phyloP scores from a whole-genome alignment of 2,113 vertebrate genomes.

The Pimephales promelas region DNA sequence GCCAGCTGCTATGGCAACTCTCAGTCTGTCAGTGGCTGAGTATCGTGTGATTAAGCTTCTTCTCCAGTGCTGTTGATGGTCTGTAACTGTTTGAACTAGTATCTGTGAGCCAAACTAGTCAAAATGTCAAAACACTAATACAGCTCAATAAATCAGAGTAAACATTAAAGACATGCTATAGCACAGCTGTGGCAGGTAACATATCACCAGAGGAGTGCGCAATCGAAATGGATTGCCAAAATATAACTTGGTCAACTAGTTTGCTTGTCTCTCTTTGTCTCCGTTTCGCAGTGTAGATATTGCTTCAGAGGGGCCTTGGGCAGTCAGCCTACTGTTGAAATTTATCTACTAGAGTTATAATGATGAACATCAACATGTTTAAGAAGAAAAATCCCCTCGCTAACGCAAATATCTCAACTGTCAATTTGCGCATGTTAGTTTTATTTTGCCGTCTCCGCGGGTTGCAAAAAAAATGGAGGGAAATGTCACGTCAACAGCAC shows the following conservation, averaged over 20 bases:
- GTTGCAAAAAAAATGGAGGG: neutral
- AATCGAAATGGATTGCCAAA: conserved; percentile 21
- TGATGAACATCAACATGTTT: conserved; percentile 26
- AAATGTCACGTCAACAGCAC: conserved; percentile 15
- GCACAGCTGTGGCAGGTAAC: conserved; percentile 37
- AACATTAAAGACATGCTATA: conserved; percentile 17
- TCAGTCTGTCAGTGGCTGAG: conserved; percentile 36
- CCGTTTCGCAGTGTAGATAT: neutral
- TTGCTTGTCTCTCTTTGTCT: neutral
- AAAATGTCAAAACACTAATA: conserved; percentile 42
- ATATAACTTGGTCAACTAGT: conserved; percentile 8
- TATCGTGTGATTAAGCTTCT: conserved; percentile 31
- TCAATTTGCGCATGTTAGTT: neutral
- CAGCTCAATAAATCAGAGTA: conserved; percentile 37
- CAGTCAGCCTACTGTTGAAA: neutral
- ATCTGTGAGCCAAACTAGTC: conserved; percentile 34
- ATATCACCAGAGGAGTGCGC: conserved; percentile 4
- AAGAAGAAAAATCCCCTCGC: conserved; percentile 11
- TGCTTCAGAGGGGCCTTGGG: neutral
- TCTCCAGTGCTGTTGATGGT: conserved; percentile 36
- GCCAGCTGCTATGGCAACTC: conserved; percentile 46
- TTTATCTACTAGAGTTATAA: conserved; percentile 13
- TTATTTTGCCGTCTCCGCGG: neutral
- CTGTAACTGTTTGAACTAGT: conserved; percentile 44
- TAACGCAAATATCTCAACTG: conserved; percentile 23